Conservation (phyloP, 2,797 vertebrate genomes). For the Argya squamiceps region DNA sequence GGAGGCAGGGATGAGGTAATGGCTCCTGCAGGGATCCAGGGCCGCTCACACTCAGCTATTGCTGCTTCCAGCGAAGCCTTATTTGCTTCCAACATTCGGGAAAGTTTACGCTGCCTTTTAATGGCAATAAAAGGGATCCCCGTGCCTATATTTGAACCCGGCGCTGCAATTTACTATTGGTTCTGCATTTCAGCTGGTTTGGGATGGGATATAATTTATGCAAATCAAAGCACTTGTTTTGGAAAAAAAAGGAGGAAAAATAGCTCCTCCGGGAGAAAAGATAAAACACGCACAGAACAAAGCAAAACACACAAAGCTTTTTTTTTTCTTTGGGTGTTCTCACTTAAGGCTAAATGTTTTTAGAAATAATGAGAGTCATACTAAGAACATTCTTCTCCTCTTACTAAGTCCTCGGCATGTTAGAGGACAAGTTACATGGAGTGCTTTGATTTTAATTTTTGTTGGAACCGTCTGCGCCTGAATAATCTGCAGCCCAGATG, state of each 20-base stretch:
- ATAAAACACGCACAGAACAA: background rate
- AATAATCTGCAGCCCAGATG: conserved; percentile 60
- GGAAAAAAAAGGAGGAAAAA: background rate
- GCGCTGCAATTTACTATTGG: background rate
- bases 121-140: background rate
- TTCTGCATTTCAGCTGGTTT: background rate
- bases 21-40: background rate
- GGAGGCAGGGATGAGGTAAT: conserved; percentile 39
- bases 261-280: background rate
- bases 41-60: background rate
- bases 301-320: background rate
- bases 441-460: conserved; percentile 44
- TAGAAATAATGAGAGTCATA: conserved; percentile 51
- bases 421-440: conserved; percentile 30
- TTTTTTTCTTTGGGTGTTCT: background rate
- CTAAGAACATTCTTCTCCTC: conserved; percentile 28
- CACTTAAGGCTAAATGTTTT: conserved; percentile 32
- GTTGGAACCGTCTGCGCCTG: conserved; percentile 14
- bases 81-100: background rate
- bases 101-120: background rate
- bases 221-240: background rate
- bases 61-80: background rate
- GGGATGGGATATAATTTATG: background rate
- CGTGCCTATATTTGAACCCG: background rate
- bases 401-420: conserved; percentile 9